Base-by-base conservation (phyloP, 2,113 vertebrate genomes). In the Zootoca vivipara region DNA sequence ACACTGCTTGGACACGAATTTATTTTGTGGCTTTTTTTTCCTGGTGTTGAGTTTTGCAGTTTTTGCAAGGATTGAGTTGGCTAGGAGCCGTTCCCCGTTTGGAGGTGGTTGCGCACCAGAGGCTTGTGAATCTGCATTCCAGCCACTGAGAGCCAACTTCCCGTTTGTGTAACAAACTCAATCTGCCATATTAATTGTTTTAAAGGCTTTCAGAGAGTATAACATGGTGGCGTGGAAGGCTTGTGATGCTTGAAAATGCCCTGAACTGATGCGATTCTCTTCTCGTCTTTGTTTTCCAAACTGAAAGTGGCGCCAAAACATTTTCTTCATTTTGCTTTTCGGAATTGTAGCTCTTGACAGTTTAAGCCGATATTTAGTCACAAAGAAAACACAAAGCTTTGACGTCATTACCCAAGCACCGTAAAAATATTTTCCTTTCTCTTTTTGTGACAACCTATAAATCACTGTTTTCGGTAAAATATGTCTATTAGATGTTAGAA, bases 101-200 rank as follows among this genome's bases (percentile, higher is more conserved):
- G 46, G 65, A 84, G 42, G 58, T 78, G 85, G 62, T 78, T 56
- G 42, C 56, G 35, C 42, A 69, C n/a, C 87, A 78, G 15, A 69
- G 81, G 20, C 74, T 83, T 78, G 42, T 88, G 83, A 75, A 83
- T 83, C n/a, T 67, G 72, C 56, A 77, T 69, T 78, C 80, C 62
- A 88, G 64, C 64, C 3, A 15, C n/a, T 56, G 56, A 78, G 83
- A 83, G 42, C 64, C 74, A 78, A 69, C 10, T 52, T 83, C 62
- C 24, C 16, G 46, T 88, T 83, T 83, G 42, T 88, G 42, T 88
- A 56, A 52, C 40, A 78, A 78, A 26, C 62, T 35, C 20, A 83
- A 22, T 20, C n/a, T 82, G 35, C n/a, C 13, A 56, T 88, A 67
- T 88, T 70, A 33, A 77, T 88, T 82, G 62, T 79, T 75, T 82